phyloP scores from a whole-genome alignment of 53 echinoderm and acorn worm species.

The Holothuria scabra region DNA sequence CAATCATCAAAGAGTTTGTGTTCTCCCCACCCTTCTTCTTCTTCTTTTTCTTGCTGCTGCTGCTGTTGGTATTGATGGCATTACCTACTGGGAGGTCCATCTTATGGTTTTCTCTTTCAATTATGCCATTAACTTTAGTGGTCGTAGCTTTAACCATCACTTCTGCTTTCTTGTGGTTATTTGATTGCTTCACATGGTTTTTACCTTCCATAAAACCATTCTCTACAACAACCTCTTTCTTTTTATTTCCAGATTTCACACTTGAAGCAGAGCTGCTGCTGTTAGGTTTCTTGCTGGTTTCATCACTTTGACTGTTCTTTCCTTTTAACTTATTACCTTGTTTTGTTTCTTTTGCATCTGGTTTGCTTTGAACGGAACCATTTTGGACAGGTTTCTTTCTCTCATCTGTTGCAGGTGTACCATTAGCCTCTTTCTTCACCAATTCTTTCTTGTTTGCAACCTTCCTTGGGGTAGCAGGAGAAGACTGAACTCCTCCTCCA shows the following conservation, averaged over 20 bases:
- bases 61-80: conserved; percentile 30
- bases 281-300: neutral
- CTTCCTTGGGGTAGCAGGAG: conserved; percentile 29
- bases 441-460: conserved; percentile 49
- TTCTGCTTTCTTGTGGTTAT: conserved; percentile 23
- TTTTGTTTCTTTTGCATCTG: conserved; percentile 2
- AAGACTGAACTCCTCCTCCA: neutral
- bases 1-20: conserved; percentile 52
- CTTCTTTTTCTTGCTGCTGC: conserved; percentile 79
- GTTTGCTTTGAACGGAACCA: conserved; percentile 14
- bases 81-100: neutral
- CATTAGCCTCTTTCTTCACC: conserved; percentile 48
- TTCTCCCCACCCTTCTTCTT: conserved; percentile 81
- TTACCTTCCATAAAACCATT: conserved; percentile 41
- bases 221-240: neutral
- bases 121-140: conserved; percentile 45
- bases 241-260: conserved; percentile 28
- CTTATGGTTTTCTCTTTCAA: conserved; percentile 31
- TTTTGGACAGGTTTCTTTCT: conserved; percentile 29
- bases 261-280: neutral
- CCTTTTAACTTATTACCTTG: conserved; percentile 29
- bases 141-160: conserved; percentile 34
- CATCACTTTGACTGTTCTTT: neutral
- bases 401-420: conserved; percentile 37
- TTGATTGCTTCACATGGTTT: conserved; percentile 21